phyloP scores from a whole-genome alignment of 2,113 vertebrate species.

The Picathartes gymnocephalus region DNA sequence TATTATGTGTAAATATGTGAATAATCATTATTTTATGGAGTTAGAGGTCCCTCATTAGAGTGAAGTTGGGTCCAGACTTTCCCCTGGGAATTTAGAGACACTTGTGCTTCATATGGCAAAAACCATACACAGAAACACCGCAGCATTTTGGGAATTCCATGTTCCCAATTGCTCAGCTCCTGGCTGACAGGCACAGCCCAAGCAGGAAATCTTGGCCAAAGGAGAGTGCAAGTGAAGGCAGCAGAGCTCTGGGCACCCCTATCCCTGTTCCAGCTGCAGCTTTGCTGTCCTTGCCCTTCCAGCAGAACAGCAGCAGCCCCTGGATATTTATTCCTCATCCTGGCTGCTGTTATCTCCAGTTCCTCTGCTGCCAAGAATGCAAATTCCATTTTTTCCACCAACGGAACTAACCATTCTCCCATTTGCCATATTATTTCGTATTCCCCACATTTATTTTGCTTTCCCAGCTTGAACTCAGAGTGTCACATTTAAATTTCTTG shows the following conservation, averaged over 20 bases:
- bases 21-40: background rate
- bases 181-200: background rate
- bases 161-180: background rate
- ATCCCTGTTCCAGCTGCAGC: background rate
- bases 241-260: background rate
- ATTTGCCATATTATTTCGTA: background rate
- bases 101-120: background rate
- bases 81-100: background rate
- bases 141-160: background rate
- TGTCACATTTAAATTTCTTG: background rate
- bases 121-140: rapidly evolving
- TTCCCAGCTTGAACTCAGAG: background rate
- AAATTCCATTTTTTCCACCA: background rate
- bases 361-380: background rate
- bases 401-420: background rate
- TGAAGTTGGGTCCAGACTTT: background rate
- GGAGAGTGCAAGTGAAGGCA: background rate
- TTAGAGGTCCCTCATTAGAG: background rate
- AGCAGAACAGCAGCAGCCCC: background rate
- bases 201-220: background rate
- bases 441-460: background rate
- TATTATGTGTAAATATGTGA: background rate
- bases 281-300: background rate
- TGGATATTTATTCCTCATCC: background rate
- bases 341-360: background rate